A percentile compares a stretch with the other conserved stretches of the same genome.
Evolutionary conservation across 2,888 invertebrate species (phyloP).

Genomic region (Coecobrya sp.): DNA sequence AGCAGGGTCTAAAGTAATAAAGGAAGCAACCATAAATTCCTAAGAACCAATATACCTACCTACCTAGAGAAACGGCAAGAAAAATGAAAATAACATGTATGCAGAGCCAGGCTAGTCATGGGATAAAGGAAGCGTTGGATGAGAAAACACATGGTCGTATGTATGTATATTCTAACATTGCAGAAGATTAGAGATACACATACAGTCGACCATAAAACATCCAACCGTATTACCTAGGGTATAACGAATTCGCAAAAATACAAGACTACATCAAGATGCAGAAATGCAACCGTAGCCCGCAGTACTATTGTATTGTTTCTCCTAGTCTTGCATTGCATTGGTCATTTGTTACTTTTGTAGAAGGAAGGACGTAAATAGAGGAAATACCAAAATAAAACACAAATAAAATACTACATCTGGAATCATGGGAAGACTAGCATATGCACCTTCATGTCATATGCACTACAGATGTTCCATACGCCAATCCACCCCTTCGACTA

Average conservation of each 20-base stretch:
- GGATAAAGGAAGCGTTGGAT: not conserved
- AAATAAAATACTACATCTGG: constrained; percentile 18
- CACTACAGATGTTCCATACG: not conserved
- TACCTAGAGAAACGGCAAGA: not conserved
- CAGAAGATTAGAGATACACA: not conserved
- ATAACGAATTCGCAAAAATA: not conserved
- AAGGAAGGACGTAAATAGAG: not conserved
- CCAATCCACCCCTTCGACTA: not conserved
- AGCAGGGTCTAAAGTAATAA: constrained; percentile 74
- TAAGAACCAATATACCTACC: constrained; percentile 75
- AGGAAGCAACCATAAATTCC: constrained; percentile 77
- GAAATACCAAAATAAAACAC: not conserved
- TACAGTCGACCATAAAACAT: constrained; percentile 20
- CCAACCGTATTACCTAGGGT: not conserved
- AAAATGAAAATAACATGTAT: not conserved
- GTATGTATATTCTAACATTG: not conserved
- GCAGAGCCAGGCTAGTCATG: not conserved
- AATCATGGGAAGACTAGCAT: not conserved
- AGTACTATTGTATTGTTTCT: not conserved
- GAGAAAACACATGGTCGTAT: not conserved
- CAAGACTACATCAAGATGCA: not conserved
- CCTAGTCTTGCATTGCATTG: not conserved
- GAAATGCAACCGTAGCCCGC: not conserved
- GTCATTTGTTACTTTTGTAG: not conserved
- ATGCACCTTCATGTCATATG: not conserved